These are phyloP conservation scores for Melanostoma mellinum DNA, from an alignment of 2,888 invertebrate genomes.

Conservation along the genomic window DNA sequence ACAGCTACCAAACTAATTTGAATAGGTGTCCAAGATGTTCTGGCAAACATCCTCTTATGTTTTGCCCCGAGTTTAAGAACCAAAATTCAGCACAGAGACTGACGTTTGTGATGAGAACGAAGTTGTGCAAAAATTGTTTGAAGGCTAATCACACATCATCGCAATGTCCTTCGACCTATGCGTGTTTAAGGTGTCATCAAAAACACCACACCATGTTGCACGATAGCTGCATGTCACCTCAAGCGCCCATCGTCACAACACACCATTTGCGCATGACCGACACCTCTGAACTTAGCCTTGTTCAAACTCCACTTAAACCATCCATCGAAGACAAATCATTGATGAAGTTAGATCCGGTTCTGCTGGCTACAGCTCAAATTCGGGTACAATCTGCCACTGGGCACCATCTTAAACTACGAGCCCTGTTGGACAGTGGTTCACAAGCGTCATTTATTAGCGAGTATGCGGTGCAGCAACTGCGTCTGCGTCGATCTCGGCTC, in stretches of 20 bases:
- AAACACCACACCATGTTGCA: slow-evolving; percentile 21
- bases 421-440: slow-evolving; percentile 41
- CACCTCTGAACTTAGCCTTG: neutral
- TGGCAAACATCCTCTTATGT: slow-evolving; percentile 46
- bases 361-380: slow-evolving; percentile 33
- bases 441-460: slow-evolving; percentile 63
- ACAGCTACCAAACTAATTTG: slow-evolving; percentile 28
- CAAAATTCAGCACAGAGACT: slow-evolving; percentile 6
- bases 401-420: slow-evolving; percentile 24
- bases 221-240: slow-evolving; percentile 7
- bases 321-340: too few relatives aligned
- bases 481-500: slow-evolving; percentile 27
- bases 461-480: slow-evolving; percentile 49
- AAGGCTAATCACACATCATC: slow-evolving; percentile 4
- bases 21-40: slow-evolving; percentile 15
- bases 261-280: neutral
- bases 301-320: too few relatives aligned
- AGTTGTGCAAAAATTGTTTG: slow-evolving; percentile 54
- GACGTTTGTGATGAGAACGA: slow-evolving; percentile 24
- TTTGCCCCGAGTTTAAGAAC: slow-evolving; percentile 40
- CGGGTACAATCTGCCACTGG: slow-evolving; percentile 32
- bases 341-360: slow-evolving; percentile 3
- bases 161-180: slow-evolving; percentile 28
- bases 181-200: slow-evolving; percentile 16
- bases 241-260: neutral